Base-by-base conservation (phyloP, 2,113 vertebrate genomes). In the Rhinolophus ferrumequinum region DNA sequence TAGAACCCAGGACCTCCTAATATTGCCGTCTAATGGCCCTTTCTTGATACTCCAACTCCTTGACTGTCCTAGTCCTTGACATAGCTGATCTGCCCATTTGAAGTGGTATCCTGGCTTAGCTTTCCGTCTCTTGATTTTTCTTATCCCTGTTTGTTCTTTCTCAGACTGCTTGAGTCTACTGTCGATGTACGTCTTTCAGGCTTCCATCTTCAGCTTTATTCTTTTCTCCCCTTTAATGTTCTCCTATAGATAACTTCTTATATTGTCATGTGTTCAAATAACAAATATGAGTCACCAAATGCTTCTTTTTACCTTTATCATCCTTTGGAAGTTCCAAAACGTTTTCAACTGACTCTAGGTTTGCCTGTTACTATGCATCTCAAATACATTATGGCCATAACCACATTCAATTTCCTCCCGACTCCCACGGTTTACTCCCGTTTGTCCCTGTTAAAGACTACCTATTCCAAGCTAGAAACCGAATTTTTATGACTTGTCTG, bases 391-490 rank as follows among this genome's bases (percentile, higher is more conserved):
- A 1, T 30, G 15, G 24, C 41, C 72, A 66, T 56, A 82, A 24
- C 14, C 60, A 50, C 33, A 33, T 56, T 77, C 24, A 66, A 24
- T 28, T 64, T 38, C 15, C 67, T 77, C 56, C 33, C 67, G 14
- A 16, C 12, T 5, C 26, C 60, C 2, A 14, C 1, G 35, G 38
- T 2, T 41, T 5, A 1, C 33, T 58, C 54, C 28, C 13, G 11
- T 82, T 67, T 22, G 41, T 26, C 54, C 35, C 79, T 67, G 15
- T 22, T 56, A 38, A n/a, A 24, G 64, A 44, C 19, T 76, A 62
- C 50, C 11, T 73, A 58, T 80, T 79, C 18, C 35, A 95, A 35
- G 52, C 14, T 56, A 54, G 64, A 67, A 35, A 30, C 33, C n/a
- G 9, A 33, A 60, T 54, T 80, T 67, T 54, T 60, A 11, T 54